Percentiles rank a stretch among this genome's conserved stretches.
Conservation (phyloP, 2,113 vertebrate genomes). For the Barbus barbus region DNA sequence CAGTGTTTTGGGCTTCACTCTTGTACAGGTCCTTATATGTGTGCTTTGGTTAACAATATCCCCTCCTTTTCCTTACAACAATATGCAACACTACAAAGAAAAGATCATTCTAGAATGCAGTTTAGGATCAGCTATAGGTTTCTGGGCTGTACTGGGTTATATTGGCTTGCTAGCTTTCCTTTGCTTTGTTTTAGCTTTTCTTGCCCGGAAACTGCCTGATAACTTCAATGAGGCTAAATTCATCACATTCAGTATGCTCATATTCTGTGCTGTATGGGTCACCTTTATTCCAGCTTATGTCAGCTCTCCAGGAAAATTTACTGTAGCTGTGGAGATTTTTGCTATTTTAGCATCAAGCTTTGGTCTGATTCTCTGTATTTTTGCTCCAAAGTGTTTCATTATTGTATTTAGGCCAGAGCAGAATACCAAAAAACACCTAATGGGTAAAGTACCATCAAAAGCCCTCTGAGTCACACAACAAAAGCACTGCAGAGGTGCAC, state of each 20-base stretch:
- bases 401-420: constrained; percentile 72
- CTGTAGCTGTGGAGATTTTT: too few species aligned
- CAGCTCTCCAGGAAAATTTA: too few species aligned
- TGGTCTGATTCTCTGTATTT: constrained; percentile 71
- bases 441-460: constrained; percentile 62
- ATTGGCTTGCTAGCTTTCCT: constrained; percentile 66
- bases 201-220: too few species aligned
- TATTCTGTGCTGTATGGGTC: too few species aligned
- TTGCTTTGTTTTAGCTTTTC: constrained; percentile 41
- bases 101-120: constrained; percentile 70
- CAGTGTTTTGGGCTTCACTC: too few species aligned
- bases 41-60: too few species aligned
- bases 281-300: too few species aligned
- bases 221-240: too few species aligned
- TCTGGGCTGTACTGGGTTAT: constrained; percentile 69
- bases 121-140: constrained; percentile 65
- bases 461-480: constrained; percentile 15
- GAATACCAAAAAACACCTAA: constrained; percentile 71
- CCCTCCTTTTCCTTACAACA: constrained; percentile 60
- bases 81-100: constrained; percentile 58
- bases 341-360: background rate
- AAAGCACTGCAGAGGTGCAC: background rate
- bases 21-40: too few species aligned
- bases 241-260: too few species aligned
- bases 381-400: constrained; percentile 75